Percentiles rank a stretch among this genome's conserved stretches.
phyloP scores from a whole-genome alignment of 1,140 invertebrate genomes.

The Drosophila bocqueti region DNA sequence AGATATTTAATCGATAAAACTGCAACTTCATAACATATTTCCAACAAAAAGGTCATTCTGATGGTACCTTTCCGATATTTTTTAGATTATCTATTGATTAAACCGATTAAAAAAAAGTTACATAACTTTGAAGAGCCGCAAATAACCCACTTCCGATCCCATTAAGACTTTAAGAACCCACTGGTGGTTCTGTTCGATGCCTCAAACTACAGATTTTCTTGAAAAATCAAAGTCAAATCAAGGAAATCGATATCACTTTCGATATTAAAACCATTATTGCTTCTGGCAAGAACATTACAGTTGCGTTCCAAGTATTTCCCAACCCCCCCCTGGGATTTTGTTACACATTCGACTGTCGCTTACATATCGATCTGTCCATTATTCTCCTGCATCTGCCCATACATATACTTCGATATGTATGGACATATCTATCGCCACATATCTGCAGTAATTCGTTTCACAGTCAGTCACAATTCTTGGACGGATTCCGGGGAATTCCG shows the following conservation, averaged over 20 bases:
- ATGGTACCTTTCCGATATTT: neutral
- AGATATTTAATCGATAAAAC: too few relatives aligned
- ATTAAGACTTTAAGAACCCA: too few relatives aligned
- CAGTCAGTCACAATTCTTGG: neutral
- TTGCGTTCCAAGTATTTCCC: neutral
- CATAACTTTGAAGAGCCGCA: too few relatives aligned
- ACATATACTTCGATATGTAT: neutral
- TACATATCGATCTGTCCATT: slow-evolving; percentile 7
- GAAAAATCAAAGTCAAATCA: neutral
- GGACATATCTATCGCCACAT: neutral
- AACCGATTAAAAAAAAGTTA: neutral
- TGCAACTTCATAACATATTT: too few relatives aligned
- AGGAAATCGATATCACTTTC: slow-evolving; percentile 1
- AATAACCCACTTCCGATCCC: neutral
- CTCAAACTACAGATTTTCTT: neutral
- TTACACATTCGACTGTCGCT: slow-evolving; percentile 5
- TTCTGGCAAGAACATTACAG: too few relatives aligned
- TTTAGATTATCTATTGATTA: neutral
- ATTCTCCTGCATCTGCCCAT: neutral
- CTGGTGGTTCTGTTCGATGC: too few relatives aligned
- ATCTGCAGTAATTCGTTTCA: slow-evolving; percentile 22
- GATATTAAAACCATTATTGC: neutral
- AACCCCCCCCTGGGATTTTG: neutral
- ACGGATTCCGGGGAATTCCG: slow-evolving; percentile 8
- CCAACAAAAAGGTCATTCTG: neutral